Base-by-base conservation (phyloP, 2,113 vertebrate species). In the Rhizomys pruinosus region DNA sequence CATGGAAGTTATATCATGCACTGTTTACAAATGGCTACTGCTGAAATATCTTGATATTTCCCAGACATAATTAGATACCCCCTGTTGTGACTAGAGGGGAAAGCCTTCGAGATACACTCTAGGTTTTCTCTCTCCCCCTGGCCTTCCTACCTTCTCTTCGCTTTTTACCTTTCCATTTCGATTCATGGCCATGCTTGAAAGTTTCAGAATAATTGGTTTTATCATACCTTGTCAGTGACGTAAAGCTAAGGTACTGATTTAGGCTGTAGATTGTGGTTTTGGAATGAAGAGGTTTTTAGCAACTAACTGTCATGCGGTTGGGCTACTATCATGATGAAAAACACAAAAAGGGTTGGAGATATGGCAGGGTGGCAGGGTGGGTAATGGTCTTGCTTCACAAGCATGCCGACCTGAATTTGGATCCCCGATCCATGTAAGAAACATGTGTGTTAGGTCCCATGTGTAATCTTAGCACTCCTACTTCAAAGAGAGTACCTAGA, bases 311-410 rank as follows among this genome's bases (percentile, higher is more conserved):
- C 68, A 34, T 22, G 13, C 10, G 37, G 34, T 11, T 39, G 39
- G 93, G 42, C 23, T 82, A 47, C 76, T 71, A 78, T n/a, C n/a
- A n/a, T n/a, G n/a, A n/a, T 29, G 79, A 96, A 64, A 78, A 72
- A 63, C 85, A 12, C 57, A 94, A 96, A 90, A 61, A 59, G 69
- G 47, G 2, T 7, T 64, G 61, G 79, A 17, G n/a, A n/a, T n/a
- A n/a, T n/a, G n/a, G n/a, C n/a, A n/a, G 16, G 27, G 7, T 44
- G 27, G 61, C 29, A 12, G 27, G 32, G 9, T 32, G 59, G 61
- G 15, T 29, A 64, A 44, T 44, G 37, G 5, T 25, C 25, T 44
- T 82, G 16, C 59, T 27, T 11, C 1, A 2, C 32, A 32, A 82
- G 27, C 1, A 2, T 17, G 27, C 7, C 10, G 17, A 20, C 16